Evolutionary conservation across 2,888 invertebrate species (phyloP).

Genomic region (Netelia inedita): DNA sequence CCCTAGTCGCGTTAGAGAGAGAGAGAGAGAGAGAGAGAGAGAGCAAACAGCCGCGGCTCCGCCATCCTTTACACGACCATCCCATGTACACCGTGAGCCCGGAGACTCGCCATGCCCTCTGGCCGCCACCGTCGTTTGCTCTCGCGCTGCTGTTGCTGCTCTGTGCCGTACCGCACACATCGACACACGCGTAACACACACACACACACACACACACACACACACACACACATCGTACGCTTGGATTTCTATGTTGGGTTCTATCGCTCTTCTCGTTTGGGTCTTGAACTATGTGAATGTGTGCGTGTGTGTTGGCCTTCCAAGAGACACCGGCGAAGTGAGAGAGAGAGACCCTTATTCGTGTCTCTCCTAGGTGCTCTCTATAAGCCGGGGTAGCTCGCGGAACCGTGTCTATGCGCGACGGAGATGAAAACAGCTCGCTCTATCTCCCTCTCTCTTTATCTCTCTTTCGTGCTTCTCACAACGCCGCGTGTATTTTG

Average conservation of each 20-base stretch:
- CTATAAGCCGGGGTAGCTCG: neutral
- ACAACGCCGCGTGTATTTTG: conserved; percentile 62
- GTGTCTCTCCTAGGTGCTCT: neutral
- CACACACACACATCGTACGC: neutral
- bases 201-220: no score
- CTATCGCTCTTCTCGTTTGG: neutral
- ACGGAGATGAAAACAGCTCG: neutral
- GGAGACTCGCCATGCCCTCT: conserved; percentile 52
- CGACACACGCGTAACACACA: conserved; percentile 51
- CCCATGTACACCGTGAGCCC: conserved; percentile 57
- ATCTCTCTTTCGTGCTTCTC: neutral
- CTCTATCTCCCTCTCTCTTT: no score
- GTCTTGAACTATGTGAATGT: conserved; percentile 18
- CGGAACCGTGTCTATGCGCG: conserved; percentile 5
- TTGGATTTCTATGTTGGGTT: neutral
- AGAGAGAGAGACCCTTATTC: conserved; percentile 46
- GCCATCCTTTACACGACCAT: conserved; percentile 76
- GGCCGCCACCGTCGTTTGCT: conserved; percentile 43
- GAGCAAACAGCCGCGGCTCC: conserved; percentile 77
- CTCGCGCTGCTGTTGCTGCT: conserved; percentile 67
- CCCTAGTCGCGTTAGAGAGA: conserved; percentile 75
- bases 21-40: conserved; percentile 52
- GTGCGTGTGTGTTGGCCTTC: conserved; percentile 34
- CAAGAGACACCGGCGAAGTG: conserved; percentile 56
- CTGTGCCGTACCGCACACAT: conserved; percentile 75